Conservation (phyloP, 2,888 invertebrate species). For the Diploptera punctata region DNA sequence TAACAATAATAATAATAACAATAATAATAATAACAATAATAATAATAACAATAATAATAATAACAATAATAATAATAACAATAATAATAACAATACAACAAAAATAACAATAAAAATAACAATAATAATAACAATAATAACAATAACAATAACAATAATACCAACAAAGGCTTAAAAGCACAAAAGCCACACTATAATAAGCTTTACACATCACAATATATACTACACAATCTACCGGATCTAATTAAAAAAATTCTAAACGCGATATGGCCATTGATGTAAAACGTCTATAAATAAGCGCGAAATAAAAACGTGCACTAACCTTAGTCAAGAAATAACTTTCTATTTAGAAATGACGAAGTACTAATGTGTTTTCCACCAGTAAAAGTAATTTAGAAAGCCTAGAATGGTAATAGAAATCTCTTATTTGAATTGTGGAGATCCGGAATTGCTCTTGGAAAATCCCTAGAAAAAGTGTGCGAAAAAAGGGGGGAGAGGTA, state of each 20-base stretch:
- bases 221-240: too few relatives aligned
- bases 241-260: too few relatives aligned
- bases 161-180: background rate
- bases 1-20: background rate
- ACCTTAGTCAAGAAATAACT: background rate
- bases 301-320: background rate
- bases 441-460: background rate
- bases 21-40: background rate
- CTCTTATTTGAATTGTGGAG: background rate
- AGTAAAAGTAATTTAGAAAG: too few relatives aligned
- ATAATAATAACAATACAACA: background rate
- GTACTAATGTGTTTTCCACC: background rate
- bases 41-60: too few relatives aligned
- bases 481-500: background rate
- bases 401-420: too few relatives aligned
- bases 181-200: background rate
- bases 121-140: background rate
- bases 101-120: background rate
- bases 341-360: background rate
- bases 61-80: background rate
- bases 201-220: too few relatives aligned
- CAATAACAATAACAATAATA: background rate
- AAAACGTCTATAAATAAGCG: background rate
- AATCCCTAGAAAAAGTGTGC: background rate
- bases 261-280: background rate